These are phyloP conservation scores for Limnodromus scolopaceus DNA, from an alignment of 2,797 vertebrate genomes.

Conservation along the genomic window DNA sequence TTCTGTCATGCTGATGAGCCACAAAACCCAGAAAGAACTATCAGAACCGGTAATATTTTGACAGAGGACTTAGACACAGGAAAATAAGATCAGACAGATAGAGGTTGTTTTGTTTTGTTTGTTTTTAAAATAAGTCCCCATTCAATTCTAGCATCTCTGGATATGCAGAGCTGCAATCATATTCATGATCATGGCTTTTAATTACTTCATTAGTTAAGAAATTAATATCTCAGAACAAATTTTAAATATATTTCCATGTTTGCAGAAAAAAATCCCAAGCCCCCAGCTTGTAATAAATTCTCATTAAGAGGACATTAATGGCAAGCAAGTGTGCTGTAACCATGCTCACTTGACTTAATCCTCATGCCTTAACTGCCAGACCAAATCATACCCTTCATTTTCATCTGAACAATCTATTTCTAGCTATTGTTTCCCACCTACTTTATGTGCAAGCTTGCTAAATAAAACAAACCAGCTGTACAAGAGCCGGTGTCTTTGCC, in stretches of 20 bases:
- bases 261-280: background rate
- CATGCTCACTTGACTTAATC: constrained; percentile 31
- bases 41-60: background rate
- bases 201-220: constrained; percentile 2
- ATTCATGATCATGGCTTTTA: background rate
- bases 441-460: constrained; percentile 40
- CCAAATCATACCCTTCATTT: constrained; percentile 18
- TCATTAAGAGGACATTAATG: background rate
- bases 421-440: constrained; percentile 43
- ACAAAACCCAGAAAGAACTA: background rate
- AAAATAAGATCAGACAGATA: background rate
- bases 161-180: background rate
- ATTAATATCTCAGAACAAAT: background rate
- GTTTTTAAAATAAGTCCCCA: background rate
- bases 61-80: background rate
- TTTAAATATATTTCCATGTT: background rate
- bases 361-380: constrained; percentile 26
- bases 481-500: background rate
- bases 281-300: background rate
- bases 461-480: constrained; percentile 25
- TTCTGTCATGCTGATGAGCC: background rate
- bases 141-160: background rate
- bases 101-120: background rate
- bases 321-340: no score
- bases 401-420: constrained; percentile 16